Base-by-base conservation (phyloP, 2,888 invertebrate genomes). In the Euspilapteryx auroguttella region DNA sequence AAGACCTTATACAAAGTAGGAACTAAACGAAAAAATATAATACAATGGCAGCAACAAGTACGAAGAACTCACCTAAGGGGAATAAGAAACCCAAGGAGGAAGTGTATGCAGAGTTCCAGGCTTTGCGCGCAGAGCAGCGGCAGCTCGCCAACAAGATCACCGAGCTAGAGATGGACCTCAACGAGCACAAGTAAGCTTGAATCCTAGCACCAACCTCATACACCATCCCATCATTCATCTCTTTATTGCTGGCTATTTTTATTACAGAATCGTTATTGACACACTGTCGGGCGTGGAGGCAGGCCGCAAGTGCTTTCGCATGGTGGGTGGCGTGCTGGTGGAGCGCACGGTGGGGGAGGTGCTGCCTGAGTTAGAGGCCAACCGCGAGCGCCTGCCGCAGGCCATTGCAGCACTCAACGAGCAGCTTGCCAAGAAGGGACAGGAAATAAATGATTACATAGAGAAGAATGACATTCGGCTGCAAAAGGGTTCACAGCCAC, bases 331-430 rank as follows among this genome's bases (percentile, higher is more conserved):
- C 14, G 89, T 97, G 32, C 76, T 97, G 30, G 92, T 94, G 37
- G 95, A 97, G 68, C 81, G 92, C 42, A 94, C 89, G 8, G 97
- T 96, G 1, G 87, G 86, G 50, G 94, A 93, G 42, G 89, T 97
- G 27, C 66, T 95, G 42, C 96, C 96, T 9, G 87, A 88, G 39
- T 76, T 97, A 34, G 66, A 82, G 37, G 79, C 81, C 38, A 95
- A 94, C 61, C 83, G 82, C 53, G 88, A 90, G 45, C 81, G 89
- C 79, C 77, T 95, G 39, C 81, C 82, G 13, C 85, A 86, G 55
- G 81, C 92, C n/a, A 82, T 93, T 32, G 83, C 86, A 44, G 80
- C 82, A 29, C 78, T 94, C 22, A 87, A 86, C 33, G 87, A 88
- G 33, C 90, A 94, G 57, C 78, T 97, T 26, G 77, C 85, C 21